Evolutionary conservation across 2,888 invertebrate genomes (phyloP).

Genomic region (Melitaea athalia): DNA sequence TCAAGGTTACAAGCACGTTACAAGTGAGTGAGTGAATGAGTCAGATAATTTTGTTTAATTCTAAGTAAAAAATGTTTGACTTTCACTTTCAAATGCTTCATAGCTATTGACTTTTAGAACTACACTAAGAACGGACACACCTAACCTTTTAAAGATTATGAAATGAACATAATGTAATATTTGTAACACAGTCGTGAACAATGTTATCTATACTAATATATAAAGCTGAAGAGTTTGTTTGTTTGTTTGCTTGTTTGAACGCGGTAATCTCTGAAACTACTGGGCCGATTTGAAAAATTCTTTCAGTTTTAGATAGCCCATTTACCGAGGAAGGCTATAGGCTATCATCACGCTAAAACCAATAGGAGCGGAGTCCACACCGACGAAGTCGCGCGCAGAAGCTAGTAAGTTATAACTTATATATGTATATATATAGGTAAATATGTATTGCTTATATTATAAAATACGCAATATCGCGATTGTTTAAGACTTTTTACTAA

Average conservation of each 20-base stretch:
- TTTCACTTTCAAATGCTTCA: constrained; percentile 32
- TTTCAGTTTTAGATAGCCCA: too few species aligned
- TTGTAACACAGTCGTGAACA: neutral
- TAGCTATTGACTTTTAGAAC: neutral
- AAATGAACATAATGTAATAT: constrained; percentile 6
- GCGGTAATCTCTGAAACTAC: too few species aligned
- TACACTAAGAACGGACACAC: neutral
- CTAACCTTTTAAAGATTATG: constrained; percentile 19
- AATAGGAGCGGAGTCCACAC: too few species aligned
- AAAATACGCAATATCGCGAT: neutral
- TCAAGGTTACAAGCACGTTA: constrained; percentile 34
- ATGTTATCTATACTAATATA: too few species aligned
- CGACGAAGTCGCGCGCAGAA: too few species aligned
- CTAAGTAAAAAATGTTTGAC: constrained; percentile 19
- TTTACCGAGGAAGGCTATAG: too few species aligned
- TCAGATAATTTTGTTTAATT: constrained; percentile 8
- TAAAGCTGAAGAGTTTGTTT: too few species aligned
- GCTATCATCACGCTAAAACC: too few species aligned
- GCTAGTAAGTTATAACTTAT: too few species aligned
- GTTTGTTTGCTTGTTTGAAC: too few species aligned
- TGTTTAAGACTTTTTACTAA: neutral
- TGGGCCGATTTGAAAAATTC: too few species aligned
- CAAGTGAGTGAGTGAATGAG: neutral
- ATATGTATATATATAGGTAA: neutral
- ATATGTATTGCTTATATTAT: neutral